Conservation (phyloP, 92 coral and sea anemone species). For the Blastomussa wellsi region DNA sequence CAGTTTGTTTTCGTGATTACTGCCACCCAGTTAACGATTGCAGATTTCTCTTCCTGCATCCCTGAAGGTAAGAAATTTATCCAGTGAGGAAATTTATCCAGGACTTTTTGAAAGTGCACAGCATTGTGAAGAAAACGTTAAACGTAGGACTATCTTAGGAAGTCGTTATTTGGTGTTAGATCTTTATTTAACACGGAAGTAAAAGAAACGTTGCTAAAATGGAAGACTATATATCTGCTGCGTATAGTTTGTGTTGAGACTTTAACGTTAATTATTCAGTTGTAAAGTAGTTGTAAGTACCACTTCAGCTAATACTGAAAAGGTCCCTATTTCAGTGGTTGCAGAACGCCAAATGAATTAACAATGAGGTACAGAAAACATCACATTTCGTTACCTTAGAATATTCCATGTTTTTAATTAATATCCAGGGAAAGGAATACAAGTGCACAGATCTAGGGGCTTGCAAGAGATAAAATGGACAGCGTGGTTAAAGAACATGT, state of each 20-base stretch:
- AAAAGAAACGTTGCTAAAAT: neutral
- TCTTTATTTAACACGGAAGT: neutral
- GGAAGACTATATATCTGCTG: neutral
- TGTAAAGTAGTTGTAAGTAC: neutral
- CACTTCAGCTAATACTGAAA: neutral
- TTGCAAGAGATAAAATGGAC: neutral
- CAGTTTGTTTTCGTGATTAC: slow-evolving; percentile 15
- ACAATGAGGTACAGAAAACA: no score
- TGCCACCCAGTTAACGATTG: neutral
- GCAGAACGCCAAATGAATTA: neutral
- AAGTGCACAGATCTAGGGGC: neutral
- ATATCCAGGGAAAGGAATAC: neutral
- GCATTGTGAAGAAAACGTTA: neutral
- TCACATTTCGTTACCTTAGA: neutral
- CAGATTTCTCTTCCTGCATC: slow-evolving; percentile 19
- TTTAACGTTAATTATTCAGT: neutral
- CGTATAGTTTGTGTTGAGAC: neutral
- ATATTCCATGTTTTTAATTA: neutral
- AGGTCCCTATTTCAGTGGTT: neutral
- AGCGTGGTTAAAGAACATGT: neutral
- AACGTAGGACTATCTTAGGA: neutral
- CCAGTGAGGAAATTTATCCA: no score
- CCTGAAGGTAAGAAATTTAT: slow-evolving; percentile 32
- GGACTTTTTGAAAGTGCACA: neutral
- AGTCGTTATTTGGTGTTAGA: neutral